Conservation (phyloP, 2,113 vertebrate species). For the Loxodonta africana region DNA sequence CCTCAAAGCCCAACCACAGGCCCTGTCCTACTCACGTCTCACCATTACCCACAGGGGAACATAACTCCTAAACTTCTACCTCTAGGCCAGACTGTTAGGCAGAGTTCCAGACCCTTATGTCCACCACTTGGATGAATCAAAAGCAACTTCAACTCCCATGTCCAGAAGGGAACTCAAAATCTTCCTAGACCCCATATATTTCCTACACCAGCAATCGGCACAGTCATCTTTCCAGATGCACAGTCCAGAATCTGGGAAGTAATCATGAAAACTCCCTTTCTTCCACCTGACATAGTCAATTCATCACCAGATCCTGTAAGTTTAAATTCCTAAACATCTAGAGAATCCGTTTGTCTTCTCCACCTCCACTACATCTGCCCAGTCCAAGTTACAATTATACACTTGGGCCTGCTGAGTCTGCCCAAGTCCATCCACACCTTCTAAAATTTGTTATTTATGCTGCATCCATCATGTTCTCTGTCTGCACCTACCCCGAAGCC, state of each 20-base stretch:
- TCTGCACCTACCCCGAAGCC: not conserved
- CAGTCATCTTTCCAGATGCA: not conserved
- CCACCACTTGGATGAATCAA: not conserved
- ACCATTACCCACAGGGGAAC: fast-evolving
- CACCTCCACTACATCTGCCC: not conserved
- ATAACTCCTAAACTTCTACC: no score
- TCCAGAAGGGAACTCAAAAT: not conserved
- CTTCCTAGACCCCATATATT: not conserved
- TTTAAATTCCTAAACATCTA: not conserved
- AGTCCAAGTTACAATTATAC: not conserved
- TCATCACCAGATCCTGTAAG: not conserved
- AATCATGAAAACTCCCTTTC: not conserved
- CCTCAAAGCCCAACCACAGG: not conserved
- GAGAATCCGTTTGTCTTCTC: not conserved
- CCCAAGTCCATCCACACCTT: not conserved
- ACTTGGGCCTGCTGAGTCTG: not conserved
- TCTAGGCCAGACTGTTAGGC: not conserved
- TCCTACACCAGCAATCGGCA: not conserved
- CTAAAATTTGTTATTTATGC: not conserved
- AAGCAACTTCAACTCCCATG: not conserved
- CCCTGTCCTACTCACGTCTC: not conserved
- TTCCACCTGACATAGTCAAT: not conserved
- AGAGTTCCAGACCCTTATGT: not conserved
- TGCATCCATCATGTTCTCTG: not conserved
- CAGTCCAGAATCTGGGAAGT: not conserved